Base-by-base conservation (phyloP, 2,888 invertebrate species). In the Sarcophaga rosellei region DNA sequence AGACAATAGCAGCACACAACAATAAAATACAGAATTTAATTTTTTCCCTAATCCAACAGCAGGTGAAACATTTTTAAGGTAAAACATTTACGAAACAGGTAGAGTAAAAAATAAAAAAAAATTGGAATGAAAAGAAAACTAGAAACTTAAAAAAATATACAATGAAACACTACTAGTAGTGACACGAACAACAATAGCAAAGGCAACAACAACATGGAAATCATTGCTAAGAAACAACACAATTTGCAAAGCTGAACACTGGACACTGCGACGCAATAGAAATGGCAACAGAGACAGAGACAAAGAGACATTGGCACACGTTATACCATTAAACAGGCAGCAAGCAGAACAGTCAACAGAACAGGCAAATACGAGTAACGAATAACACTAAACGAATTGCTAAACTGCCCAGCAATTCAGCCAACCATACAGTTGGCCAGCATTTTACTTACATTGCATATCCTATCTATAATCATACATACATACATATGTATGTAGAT, bases 211-310 rank as follows among this genome's bases (percentile, higher is more conserved):
- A 21, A 81, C 35, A 63, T 44, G 53, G 53, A 73, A 62, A 72
- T 66, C 66, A 59, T 76, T 74, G 70, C 83, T 83, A 76, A 77
- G 69, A 69, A 79, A 57, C 68, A 76, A 35, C 75, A 84, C 77
- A 70, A 80, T 70, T 15, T 53, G 47, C 61, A 59, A 57, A 65
- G 35, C 35, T 35, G 35, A 88, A 89, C 88, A 91, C 89, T 91
- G 90, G 91, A 89, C 90, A 91, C 89, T 89, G 73, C 82, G 81
- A 84, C 77, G 72, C 66, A 80, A 76, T 78, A 74, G 74, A 86
- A 83, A 77, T 61, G 21, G 53, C 44, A 84, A 59, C 59, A 65
- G 69, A 35, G 35, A 35, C 6, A 35, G 25, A 25, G 11, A 78
- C 73, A 80, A 62, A 23, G 47, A 47, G 61, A 81, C 65, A 62